phyloP scores from a whole-genome alignment of 1,140 invertebrate genomes.

The Eubasilissa regina region DNA sequence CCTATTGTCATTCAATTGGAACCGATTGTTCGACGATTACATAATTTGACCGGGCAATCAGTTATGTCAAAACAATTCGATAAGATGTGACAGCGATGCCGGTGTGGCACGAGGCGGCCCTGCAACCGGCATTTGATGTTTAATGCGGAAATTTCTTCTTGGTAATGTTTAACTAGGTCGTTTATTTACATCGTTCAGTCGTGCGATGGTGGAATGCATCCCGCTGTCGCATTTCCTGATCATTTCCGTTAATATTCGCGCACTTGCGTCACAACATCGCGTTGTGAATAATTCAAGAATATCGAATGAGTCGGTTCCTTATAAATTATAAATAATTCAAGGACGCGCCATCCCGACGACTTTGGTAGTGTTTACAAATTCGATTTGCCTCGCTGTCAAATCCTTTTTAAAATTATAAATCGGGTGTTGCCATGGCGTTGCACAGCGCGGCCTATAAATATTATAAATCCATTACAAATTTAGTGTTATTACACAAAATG shows the following conservation, averaged over 20 bases:
- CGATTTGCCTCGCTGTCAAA: too few species aligned
- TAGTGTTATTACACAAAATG: too few species aligned
- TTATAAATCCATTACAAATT: too few species aligned
- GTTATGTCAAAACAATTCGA: constrained; percentile 29
- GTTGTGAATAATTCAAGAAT: neutral
- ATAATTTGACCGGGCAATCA: neutral
- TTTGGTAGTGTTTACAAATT: too few species aligned
- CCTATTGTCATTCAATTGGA: constrained; percentile 16
- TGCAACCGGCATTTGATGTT: neutral
- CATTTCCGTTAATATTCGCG: neutral
- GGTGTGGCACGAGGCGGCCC: neutral
- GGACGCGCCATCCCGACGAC: too few species aligned
- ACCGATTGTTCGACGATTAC: neutral
- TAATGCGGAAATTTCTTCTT: too few species aligned
- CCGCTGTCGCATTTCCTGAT: neutral
- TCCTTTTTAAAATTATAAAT: too few species aligned
- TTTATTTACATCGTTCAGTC: too few species aligned
- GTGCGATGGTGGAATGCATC: too few species aligned
- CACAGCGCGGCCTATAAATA: too few species aligned
- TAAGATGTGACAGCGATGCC: neutral
- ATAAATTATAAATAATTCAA: neutral
- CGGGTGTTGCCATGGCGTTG: too few species aligned
- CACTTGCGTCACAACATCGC: neutral
- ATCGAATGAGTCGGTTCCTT: neutral
- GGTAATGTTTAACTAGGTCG: too few species aligned